phyloP scores from a whole-genome alignment of 2,797 vertebrate genomes.

The Xenopus petersii region DNA sequence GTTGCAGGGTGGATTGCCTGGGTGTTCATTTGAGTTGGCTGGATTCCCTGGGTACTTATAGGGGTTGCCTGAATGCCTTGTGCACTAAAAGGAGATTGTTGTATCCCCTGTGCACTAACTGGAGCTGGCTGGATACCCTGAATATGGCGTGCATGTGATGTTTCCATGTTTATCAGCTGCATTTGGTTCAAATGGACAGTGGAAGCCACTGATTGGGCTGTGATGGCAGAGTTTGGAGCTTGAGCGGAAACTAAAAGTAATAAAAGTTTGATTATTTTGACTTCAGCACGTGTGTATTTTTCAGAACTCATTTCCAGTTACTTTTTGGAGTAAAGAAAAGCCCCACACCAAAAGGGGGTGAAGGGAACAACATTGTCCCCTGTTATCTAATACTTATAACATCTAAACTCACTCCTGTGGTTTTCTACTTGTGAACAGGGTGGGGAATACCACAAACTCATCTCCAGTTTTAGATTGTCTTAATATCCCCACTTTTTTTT shows the following conservation, averaged over 20 bases:
- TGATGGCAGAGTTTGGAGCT: slow-evolving; percentile 87
- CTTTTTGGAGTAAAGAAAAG: too few relatives aligned
- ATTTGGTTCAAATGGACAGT: slow-evolving; percentile 95
- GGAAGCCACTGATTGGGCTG: slow-evolving; percentile 87
- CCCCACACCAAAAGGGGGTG: too few relatives aligned
- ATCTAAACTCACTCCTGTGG: too few relatives aligned
- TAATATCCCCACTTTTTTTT: too few relatives aligned
- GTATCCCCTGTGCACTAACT: slow-evolving; percentile 84
- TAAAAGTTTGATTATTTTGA: slow-evolving; percentile 10
- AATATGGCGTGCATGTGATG: slow-evolving; percentile 76
- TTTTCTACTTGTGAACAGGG: too few relatives aligned
- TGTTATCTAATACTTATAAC: too few relatives aligned
- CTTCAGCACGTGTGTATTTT: too few relatives aligned
- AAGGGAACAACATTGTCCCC: too few relatives aligned
- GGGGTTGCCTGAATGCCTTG: slow-evolving; percentile 78
- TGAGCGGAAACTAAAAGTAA: slow-evolving; percentile 82
- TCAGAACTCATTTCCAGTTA: too few relatives aligned
- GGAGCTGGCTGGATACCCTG: slow-evolving; percentile 89
- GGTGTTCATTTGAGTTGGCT: slow-evolving; percentile 81
- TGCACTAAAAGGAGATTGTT: slow-evolving; percentile 68
- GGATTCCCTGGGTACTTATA: slow-evolving; percentile 83
- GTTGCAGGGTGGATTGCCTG: slow-evolving; percentile 86
- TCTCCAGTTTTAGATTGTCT: too few relatives aligned
- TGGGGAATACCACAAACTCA: too few relatives aligned
- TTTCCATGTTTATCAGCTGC: slow-evolving; percentile 95